Evolutionary conservation across 2,888 invertebrate genomes (phyloP), one percentile per base, ranked within the genome.

Genomic region (Ochropacha duplaris): DNA sequence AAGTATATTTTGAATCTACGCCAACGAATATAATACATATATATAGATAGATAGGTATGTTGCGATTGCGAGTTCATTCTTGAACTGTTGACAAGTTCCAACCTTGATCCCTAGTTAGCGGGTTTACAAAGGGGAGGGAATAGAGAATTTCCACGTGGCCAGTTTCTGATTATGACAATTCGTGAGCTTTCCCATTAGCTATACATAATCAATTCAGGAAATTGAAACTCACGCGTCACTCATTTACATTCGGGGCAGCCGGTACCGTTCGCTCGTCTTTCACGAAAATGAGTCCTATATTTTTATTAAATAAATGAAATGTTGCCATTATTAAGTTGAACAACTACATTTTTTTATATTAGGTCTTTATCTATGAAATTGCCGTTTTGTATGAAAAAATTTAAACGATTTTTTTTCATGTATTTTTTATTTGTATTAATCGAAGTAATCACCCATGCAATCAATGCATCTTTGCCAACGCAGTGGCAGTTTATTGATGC

Each of bases 131-230:
- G 5, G 9, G 36, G 58, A 57, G 62, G 31, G 54, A 55, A 57
- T 62, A 52, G 51, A 60, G 56, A 66, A 50, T 65, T 68, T 60
- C 64, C 62, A 60, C 66, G 57, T 66, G 65, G 61, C 54, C 59
- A 61, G 28, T 49, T 54, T 58, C 63, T 64, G 66, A 68, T 68
- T 67, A 61, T 61, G 64, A 56, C 62, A 67, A 63, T 66, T 60
- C 64, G 64, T 62, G 61, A 62, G 68, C 65, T 65, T 64, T 61
- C 58, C 60, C 62, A 62, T 50, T 50, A n/a, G 62, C 59, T 61
- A n/a, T n/a, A 65, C 65, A 62, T 62, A 64, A 66, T 63, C 64
- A 61, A 56, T 59, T 56, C 57, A 55, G 58, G 62, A 59, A 65
- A 60, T 63, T 68, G 64, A 59, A 59, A 54, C 57, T 54, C 49